Percentiles rank a stretch among this genome's conserved stretches.
These are phyloP conservation scores for Oplegnathus fasciatus DNA, from an alignment of 2,113 vertebrate genomes.

Conservation along the genomic window DNA sequence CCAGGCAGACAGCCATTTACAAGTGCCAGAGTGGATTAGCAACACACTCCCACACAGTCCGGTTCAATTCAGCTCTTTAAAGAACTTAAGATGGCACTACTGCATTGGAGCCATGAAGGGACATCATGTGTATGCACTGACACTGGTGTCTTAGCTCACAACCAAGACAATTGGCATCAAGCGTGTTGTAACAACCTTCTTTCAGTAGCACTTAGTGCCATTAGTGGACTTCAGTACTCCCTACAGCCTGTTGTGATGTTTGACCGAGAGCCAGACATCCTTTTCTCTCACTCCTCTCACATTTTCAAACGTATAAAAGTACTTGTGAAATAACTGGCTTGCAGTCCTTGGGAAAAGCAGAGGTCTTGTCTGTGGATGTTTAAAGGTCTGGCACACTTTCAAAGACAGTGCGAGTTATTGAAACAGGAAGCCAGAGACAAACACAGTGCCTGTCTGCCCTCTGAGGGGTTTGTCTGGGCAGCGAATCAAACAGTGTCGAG, in stretches of 20 bases:
- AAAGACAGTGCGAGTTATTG: slow-evolving; percentile 51
- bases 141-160: slow-evolving; percentile 16
- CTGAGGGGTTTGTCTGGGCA: slow-evolving; percentile 52
- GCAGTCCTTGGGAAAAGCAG: no score
- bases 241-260: slow-evolving; percentile 29
- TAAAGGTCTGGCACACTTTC: slow-evolving; percentile 51
- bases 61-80: slow-evolving; percentile 23
- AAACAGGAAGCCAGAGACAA: slow-evolving; percentile 50
- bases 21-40: slow-evolving; percentile 60
- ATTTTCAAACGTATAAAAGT: background rate
- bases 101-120: slow-evolving; percentile 6
- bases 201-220: slow-evolving; percentile 29
- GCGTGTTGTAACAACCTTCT: slow-evolving; percentile 5
- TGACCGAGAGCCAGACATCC: slow-evolving; percentile 32
- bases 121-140: slow-evolving; percentile 34
- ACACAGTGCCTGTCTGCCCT: slow-evolving; percentile 28
- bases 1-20: slow-evolving; percentile 53
- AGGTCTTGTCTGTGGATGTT: slow-evolving; percentile 25
- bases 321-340: background rate
- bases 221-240: slow-evolving; percentile 32
- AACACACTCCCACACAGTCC: slow-evolving; percentile 28
- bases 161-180: slow-evolving; percentile 32
- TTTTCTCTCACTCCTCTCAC: background rate
- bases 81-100: slow-evolving; percentile 24
- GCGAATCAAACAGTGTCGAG: slow-evolving; percentile 43